Percentiles rank a stretch among this genome's conserved stretches.
phyloP scores from a whole-genome alignment of 2,888 invertebrate species.

The Zele albiditarsus region DNA sequence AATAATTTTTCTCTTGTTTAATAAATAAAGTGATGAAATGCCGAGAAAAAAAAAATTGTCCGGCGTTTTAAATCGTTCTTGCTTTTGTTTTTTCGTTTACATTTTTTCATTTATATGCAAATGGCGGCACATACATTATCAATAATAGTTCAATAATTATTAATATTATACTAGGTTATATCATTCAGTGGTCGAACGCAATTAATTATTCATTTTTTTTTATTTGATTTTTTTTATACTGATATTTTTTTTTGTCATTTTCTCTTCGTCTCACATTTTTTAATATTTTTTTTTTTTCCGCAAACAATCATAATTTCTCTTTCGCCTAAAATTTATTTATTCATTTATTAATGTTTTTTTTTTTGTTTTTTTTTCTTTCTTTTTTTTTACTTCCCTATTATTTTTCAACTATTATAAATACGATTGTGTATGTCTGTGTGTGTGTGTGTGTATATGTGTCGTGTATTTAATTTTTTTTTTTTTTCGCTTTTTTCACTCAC shows the following conservation, averaged over 20 bases:
- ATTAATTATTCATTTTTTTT: no score
- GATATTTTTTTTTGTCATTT: neutral
- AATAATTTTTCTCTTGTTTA: neutral
- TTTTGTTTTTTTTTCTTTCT: no score
- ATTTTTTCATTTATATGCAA: neutral
- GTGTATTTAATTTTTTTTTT: neutral
- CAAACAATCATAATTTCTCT: neutral
- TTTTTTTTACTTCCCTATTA: slow-evolving; percentile 9
- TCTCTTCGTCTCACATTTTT: neutral
- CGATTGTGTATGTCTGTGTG: slow-evolving; percentile 41
- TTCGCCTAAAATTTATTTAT: neutral
- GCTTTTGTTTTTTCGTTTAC: no score
- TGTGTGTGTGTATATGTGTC: slow-evolving; percentile 16
- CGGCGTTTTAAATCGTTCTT: neutral
- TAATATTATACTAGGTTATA: neutral
- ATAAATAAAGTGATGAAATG: neutral
- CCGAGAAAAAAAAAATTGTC: neutral
- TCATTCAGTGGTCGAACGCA: neutral
- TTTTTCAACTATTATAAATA: slow-evolving; percentile 40
- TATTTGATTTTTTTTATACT: no score
- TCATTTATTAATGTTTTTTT: slow-evolving; percentile 14
- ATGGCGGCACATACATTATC: neutral
- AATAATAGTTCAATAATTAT: no score
- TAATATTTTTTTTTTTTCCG: neutral
- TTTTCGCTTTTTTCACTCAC: neutral